Base-by-base conservation (phyloP, 1,140 invertebrate species). In the Batillaria attramentaria region DNA sequence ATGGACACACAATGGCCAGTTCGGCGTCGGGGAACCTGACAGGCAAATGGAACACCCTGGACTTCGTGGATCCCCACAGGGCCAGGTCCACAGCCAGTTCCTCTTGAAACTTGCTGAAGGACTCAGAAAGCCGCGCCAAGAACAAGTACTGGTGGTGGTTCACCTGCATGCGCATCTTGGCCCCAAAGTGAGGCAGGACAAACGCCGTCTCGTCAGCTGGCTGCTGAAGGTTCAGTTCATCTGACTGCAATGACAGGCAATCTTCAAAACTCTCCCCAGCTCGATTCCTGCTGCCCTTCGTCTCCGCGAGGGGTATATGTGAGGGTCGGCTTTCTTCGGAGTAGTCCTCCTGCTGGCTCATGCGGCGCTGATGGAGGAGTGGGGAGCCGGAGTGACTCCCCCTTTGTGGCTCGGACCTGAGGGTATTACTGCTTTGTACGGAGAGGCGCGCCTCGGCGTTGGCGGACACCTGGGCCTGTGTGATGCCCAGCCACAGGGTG, bases 81-180 rank as follows among this genome's bases (percentile, higher is more conserved):
- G 50, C 94, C 0, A 95, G 94, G 88, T 98, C 96, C 65, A 95
- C 91, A 28, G 94, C 93, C 41, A 98, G 89, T 89, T 89, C 85
- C 37, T 79, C 80, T 62, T 88, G 86, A 72, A 89, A 89, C 88
- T 96, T 95, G 2, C 94, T 93, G 8, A 97, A 85, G n/a, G 95
- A 93, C 91, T 99, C 97, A 35, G 95, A 92, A 66, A 97, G 91
- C 66, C 97, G 92, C 85, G 98, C 90, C 37, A 98, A 89, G 90
- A 98, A 98, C 69, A 98, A 92, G 90, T 95, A 95, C 91, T 98
- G 97, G 90, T 96, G 97, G 91, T 98, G 97, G 92, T 97, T 98
- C 46, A 91, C 78, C 77, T 90, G 90, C 46, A 85, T 81, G 41
- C 84, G 81, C 20, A 91, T 79, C 83, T 87, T 87, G 54, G 79